Evolutionary conservation across 2,797 vertebrate species (phyloP).

Genomic region (Phoebastria nigripes): DNA sequence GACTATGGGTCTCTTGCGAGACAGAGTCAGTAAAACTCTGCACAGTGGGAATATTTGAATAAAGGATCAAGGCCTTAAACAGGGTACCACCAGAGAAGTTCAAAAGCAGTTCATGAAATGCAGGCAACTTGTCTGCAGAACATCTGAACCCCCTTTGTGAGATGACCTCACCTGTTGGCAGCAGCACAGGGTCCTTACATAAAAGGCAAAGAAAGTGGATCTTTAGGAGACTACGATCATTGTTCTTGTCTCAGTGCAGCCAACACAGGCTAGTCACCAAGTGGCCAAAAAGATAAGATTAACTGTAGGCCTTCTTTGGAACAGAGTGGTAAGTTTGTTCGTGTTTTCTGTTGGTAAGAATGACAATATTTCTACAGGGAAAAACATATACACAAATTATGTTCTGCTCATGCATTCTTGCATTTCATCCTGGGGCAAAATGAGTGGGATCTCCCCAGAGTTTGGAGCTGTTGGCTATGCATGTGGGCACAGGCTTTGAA

Average conservation of each 20-base stretch:
- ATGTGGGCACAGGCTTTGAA: not conserved
- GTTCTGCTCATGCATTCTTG: not conserved
- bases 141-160: slow-evolving; percentile 6
- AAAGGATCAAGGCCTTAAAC: not conserved
- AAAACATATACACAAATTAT: not conserved
- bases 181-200: slow-evolving; percentile 33
- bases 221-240: not conserved
- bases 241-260: not conserved
- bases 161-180: slow-evolving; percentile 65
- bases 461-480: not conserved
- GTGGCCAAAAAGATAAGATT: not conserved
- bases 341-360: not conserved
- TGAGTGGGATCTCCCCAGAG: fast-evolving
- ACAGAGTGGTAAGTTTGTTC: not conserved
- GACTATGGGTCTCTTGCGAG: not conserved
- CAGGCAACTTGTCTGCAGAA: not conserved
- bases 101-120: not conserved
- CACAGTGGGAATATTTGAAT: not conserved
- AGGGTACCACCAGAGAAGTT: not conserved
- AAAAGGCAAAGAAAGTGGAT: slow-evolving; percentile 60
- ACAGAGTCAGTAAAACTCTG: not conserved
- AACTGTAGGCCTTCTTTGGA: not conserved
- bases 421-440: not conserved
- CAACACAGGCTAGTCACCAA: not conserved
- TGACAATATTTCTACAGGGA: not conserved